Conservation (phyloP, 2,113 vertebrate species). For the Andinoacara biseriatus region DNA sequence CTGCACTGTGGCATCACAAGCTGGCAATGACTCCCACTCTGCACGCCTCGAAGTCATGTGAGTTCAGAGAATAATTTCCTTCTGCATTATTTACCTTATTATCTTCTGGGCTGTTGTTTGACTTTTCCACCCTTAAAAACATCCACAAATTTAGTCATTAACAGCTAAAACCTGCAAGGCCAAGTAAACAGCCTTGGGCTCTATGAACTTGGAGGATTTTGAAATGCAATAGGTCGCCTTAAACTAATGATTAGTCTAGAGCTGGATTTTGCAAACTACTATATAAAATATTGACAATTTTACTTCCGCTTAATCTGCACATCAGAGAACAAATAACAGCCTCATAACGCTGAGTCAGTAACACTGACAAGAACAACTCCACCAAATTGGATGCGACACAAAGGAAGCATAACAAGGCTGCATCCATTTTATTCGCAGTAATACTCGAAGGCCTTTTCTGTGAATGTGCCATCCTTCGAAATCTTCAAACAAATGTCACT, state of each 20-base stretch:
- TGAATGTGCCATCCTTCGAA: neutral
- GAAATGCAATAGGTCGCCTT: neutral
- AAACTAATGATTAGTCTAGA: neutral
- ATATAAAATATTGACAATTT: neutral
- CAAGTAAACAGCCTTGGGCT: neutral
- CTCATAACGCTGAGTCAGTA: neutral
- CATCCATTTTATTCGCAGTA: neutral
- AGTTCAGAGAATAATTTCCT: slow-evolving; percentile 69
- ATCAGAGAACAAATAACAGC: neutral
- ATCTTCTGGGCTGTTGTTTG: neutral
- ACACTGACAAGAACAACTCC: neutral
- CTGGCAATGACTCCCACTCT: slow-evolving; percentile 87
- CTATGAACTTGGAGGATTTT: neutral
- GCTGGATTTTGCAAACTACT: neutral
- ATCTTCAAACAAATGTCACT: neutral
- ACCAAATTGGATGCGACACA: neutral
- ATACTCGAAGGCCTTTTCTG: neutral
- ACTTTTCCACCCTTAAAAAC: slow-evolving; percentile 5
- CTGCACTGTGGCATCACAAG: slow-evolving; percentile 87
- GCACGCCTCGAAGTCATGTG: slow-evolving; percentile 96
- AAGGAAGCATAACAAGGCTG: neutral
- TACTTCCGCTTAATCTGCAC: neutral
- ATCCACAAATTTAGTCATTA: neutral
- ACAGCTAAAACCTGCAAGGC: neutral
- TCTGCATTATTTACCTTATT: neutral